Base-by-base conservation (phyloP, 1,140 invertebrate species). In the Prorops nasuta region DNA sequence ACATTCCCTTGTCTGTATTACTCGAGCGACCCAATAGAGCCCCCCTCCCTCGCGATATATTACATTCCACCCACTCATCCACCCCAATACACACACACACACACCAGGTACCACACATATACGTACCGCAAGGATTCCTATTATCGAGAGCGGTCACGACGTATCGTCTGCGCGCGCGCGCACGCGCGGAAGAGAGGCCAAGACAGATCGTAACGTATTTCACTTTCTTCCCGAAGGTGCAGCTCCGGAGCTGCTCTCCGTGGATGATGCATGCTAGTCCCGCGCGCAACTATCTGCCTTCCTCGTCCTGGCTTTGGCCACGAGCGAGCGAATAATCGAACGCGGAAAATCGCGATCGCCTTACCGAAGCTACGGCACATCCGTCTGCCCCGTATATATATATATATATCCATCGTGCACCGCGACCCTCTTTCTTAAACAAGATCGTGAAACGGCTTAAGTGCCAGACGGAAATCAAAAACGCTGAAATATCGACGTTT, bases 111-210 rank as follows among this genome's bases (percentile, higher is more conserved):
- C n/a, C n/a, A n/a, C n/a, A n/a, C n/a, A n/a, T n/a, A n/a, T n/a
- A n/a, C n/a, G n/a, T n/a, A 10, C 10, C 24, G 54, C 44, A 47
- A 63, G 62, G 64, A 71, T 70, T 71, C 64, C 63, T 64, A 72
- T 73, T 71, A 69, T 71, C 66, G 64, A 69, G 64, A 68, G 61
- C 68, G 66, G 67, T 66, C 64, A 69, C 68, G 68, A 71, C 66
- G 67, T 68, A 67, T 67, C 64, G 68, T 65, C 67, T 54, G 37
- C 10, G n/a, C n/a, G n/a, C n/a, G n/a, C n/a, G n/a, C n/a, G n/a
- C n/a, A n/a, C n/a, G n/a, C n/a, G 44, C 51, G 67, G 64, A 71
- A 63, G 66, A 63, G 59, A 55, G 54, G 50, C 60, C 53, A 53
- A 64, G 64, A 60, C 59, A 58, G 58, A 67, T 68, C 66, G 64